Evolutionary conservation across 23 tunicate species (phyloP), one percentile per base, ranked within the genome.

Genomic region (Halocynthia roretzi): DNA sequence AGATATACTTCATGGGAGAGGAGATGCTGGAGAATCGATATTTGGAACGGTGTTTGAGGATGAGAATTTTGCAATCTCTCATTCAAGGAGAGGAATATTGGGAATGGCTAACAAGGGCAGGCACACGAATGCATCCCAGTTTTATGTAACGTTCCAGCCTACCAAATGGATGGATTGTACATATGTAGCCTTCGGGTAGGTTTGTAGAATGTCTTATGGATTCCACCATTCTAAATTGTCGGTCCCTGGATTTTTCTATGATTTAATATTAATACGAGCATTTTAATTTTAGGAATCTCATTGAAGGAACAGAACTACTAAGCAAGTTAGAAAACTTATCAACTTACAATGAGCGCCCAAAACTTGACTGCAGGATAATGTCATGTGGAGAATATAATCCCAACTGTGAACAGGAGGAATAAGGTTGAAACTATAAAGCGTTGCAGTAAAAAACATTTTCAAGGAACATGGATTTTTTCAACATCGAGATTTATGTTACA

Each of bases 51-150:
- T 81, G 8, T 90, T 90, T 76, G 96, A 84, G 64, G 97, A 91
- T 78, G 97, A 91, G 68, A 85, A 83, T 53, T 91, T 85, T 82
- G 83, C 91, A 7, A 61, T 91, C 15, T 76, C 81, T 6, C 97
- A 91, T 52, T 19, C 62, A 40, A 67, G 52, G 5, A 68, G 97
- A 56, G 97, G 97, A 5, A 71, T 91, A 18, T 77, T 91, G 71
- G 97, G 97, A 7, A 91, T 91, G 97, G 91, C 91, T 6, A 91
- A 91, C 70, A 82, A 91, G 78, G 91, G 97, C 54, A 77, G 87
- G 53, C 97, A 91, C 67, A 86, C 91, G 19, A 86, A 85, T 62
- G 84, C 77, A 7, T 85, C 97, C 48, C 97, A 91, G 73, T 91
- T 91, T 67, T 91, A 91, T 64, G 81, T 91, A 31, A 91, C 97